Evolutionary conservation across 2,797 vertebrate species (phyloP), one percentile per base, ranked within the genome.

Genomic region (Acipenser oxyrinchus): DNA sequence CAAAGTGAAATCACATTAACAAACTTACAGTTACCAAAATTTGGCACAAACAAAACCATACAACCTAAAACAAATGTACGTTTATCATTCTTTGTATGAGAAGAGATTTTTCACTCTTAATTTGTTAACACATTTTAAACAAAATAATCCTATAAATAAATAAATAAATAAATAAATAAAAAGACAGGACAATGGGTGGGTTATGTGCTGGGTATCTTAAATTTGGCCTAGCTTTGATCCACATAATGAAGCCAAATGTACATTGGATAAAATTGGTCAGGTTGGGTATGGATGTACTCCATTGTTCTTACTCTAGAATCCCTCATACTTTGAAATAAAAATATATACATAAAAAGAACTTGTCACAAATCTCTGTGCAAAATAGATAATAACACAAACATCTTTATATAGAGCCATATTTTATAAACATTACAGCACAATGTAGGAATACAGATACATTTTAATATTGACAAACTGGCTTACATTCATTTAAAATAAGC

Each of bases 401-500:
- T 75, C 65, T 81, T 66, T 74, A 74, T 57, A 75, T 80, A 82
- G 81, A 87, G 37, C 79, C 83, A 72, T 71, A 72, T 69, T 64
- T 76, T 81, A 84, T 70, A 88, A 88, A 86, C 66, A 67, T 75
- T 69, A 68, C 80, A 72, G 79, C 80, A 82, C 70, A 73, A 77
- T 78, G 62, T 71, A 74, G 73, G 66, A 69, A 72, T 84, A 87
- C 82, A 83, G 77, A 79, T 59, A 71, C 73, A 69, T 79, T 81
- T 76, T 69, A 68, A 77, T 75, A 73, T 73, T 70, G 76, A 58
- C 74, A 81, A 82, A 79, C 74, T 76, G 75, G 15, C 78, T 70
- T 86, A 93, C 90, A 93, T 92, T 93, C 88, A 88, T 53, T 83
- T 77, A 83, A 81, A 76, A 73, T 73, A 75, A 76, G 72, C 74